phyloP scores from a whole-genome alignment of 2,113 vertebrate species.

The Arothron firmamentum region DNA sequence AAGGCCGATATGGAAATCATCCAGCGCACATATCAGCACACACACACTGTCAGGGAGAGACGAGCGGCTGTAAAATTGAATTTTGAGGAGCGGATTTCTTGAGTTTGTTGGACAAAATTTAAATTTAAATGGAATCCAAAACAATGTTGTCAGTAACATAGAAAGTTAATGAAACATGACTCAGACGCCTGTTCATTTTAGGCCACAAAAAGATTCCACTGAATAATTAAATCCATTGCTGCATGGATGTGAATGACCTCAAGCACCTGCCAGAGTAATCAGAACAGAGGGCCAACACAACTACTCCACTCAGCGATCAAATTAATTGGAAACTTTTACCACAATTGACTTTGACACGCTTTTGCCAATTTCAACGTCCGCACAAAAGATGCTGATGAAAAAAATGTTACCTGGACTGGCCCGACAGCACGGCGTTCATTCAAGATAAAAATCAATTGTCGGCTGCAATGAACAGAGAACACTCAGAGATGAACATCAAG shows the following conservation, averaged over 20 bases:
- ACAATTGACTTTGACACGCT: background rate
- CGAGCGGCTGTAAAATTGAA: conserved; percentile 13
- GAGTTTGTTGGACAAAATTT: too few species aligned
- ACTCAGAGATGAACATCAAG: background rate
- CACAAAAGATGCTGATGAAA: too few species aligned
- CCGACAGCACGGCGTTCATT: background rate
- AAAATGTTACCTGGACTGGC: background rate
- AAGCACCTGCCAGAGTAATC: background rate
- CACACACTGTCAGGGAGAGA: conserved; percentile 14
- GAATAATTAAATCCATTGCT: background rate
- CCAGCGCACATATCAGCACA: conserved; percentile 15
- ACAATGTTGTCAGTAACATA: background rate
- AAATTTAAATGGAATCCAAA: background rate
- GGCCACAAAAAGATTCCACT: background rate
- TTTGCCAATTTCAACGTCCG: too few species aligned
- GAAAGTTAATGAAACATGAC: background rate
- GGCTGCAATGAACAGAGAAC: conserved; percentile 1
- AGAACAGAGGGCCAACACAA: background rate
- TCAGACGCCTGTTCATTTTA: background rate
- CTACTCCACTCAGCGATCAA: background rate
- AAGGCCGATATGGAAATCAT: conserved; percentile 24
- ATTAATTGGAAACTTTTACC: conserved; percentile 2
- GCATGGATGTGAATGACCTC: background rate
- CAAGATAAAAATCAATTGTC: conserved; percentile 11
- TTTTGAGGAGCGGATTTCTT: background rate